Base-by-base conservation (phyloP, 2,113 vertebrate species). In the Nyctereutes procyonoides region DNA sequence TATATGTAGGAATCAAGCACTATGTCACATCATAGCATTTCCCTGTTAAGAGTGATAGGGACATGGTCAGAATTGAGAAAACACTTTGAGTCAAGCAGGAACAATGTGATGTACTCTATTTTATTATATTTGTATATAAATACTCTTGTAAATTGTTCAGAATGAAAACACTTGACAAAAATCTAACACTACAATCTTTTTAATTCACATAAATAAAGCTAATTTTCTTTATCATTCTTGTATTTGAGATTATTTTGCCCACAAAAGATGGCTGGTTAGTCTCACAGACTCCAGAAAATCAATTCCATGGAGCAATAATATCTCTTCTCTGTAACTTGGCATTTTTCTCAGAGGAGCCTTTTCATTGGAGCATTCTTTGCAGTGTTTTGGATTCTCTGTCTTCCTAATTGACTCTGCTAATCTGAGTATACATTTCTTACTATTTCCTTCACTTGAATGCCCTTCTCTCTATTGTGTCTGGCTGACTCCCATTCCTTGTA, bases 141-240 rank as follows among this genome's bases (percentile, higher is more conserved):
- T 97, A 97, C 90, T 97, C 98, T 97, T 99, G 98, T 99, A 99
- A 99, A 99, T 98, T 99, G 97, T 99, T 99, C 98, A 99, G 97
- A 98, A 98, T 98, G 98, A 99, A 96, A 99, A 94, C 97, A 97
- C 97, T 98, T 98, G 98, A 98, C 95, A 98, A 98, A 98, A 98
- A 97, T 98, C 98, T 99, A 99, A 98, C 97, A 98, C 96, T 94
- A 81, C 76, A 91, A 96, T 96, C 98, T 58, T 99, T 99, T 98
- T 99, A 98, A 99, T 98, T 98, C 97, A 97, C 98, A 97, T 96
- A 98, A 99, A 99, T 99, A 99, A 99, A 99, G 88, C 96, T 99
- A 99, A 98, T 98, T 98, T 99, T 99, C 98, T 98, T 97, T 98
- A 98, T 95, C 63, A 88, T 87, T 93, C 69, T 92, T 88, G 96